A percentile compares a stretch with the other conserved stretches of the same genome.
phyloP scores from a whole-genome alignment of 2,888 invertebrate genomes.

The Melitaea athalia region DNA sequence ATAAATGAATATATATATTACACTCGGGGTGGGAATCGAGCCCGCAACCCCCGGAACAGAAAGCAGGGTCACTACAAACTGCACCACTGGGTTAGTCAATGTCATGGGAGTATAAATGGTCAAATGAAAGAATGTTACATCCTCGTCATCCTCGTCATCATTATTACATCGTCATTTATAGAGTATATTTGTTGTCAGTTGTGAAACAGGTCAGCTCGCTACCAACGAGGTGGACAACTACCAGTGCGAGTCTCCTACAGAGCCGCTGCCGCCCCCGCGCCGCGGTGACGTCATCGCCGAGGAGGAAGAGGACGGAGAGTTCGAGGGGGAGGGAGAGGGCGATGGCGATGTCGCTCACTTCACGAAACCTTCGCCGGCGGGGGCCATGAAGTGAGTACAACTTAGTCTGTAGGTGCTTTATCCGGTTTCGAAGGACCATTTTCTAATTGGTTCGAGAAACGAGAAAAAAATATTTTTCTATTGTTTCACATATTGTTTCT shows the following conservation, averaged over 20 bases:
- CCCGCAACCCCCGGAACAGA: no score
- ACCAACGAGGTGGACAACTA: conserved; percentile 85
- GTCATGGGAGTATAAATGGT: no score
- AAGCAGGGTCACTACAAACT: no score
- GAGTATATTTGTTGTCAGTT: conserved; percentile 62
- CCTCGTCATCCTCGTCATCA: no score
- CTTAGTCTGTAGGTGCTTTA: neutral
- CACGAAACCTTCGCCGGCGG: neutral
- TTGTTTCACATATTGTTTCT: no score
- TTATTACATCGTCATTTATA: no score
- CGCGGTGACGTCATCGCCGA: conserved; percentile 72
- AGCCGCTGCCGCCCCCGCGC: conserved; percentile 56
- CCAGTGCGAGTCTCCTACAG: conserved; percentile 45
- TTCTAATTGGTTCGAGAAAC: neutral
- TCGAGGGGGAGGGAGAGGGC: conserved; percentile 50
- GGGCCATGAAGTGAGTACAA: neutral
- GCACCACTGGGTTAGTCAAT: no score
- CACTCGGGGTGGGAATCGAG: no score
- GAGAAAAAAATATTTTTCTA: no score
- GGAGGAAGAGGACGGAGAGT: conserved; percentile 55
- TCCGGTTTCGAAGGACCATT: neutral
- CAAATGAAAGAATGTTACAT: neutral
- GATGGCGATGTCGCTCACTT: conserved; percentile 31
- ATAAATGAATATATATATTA: no score
- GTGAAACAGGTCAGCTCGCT: conserved; percentile 84